These are phyloP conservation scores for Oncorhynchus keta DNA, from an alignment of 2,113 vertebrate genomes.

Conservation along the genomic window DNA sequence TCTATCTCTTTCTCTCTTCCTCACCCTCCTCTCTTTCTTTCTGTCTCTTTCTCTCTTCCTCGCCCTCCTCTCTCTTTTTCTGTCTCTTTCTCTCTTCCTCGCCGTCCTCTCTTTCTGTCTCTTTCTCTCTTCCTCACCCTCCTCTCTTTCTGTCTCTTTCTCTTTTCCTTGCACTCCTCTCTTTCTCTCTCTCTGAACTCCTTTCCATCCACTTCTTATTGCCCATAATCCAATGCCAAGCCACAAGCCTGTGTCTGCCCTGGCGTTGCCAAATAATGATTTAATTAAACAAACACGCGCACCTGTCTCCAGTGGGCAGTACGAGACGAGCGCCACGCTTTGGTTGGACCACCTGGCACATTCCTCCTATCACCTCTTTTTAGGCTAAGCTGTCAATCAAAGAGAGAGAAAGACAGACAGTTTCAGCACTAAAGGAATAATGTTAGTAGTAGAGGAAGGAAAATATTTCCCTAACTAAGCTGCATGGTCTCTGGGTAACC, in stretches of 20 bases:
- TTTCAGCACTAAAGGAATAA: too few relatives aligned
- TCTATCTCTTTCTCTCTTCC: too few relatives aligned
- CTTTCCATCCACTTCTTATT: constrained; percentile 22
- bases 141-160: too few relatives aligned
- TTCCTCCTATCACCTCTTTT: constrained; percentile 10
- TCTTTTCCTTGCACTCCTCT: not conserved
- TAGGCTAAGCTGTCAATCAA: constrained; percentile 26
- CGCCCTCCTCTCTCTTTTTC: too few relatives aligned
- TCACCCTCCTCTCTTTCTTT: too few relatives aligned
- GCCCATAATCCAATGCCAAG: constrained; percentile 37
- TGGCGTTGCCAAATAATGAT: constrained; percentile 28
- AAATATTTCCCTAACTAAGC: too few relatives aligned
- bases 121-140: not conserved
- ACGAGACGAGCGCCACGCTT: not conserved
- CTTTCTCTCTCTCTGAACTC: not conserved
- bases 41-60: too few relatives aligned
- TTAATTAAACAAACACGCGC: constrained; percentile 49
- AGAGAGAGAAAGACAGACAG: constrained; percentile 1
- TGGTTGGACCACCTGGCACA: not conserved
- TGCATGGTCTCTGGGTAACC: too few relatives aligned
- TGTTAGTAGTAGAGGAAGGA: too few relatives aligned
- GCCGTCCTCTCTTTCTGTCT: not conserved
- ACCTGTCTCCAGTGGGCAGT: constrained; percentile 45
- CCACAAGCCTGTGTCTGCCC: constrained; percentile 27
- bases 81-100: too few relatives aligned